Evolutionary conservation across 2,113 vertebrate species (phyloP).

Genomic region (Hippocampus comes): DNA sequence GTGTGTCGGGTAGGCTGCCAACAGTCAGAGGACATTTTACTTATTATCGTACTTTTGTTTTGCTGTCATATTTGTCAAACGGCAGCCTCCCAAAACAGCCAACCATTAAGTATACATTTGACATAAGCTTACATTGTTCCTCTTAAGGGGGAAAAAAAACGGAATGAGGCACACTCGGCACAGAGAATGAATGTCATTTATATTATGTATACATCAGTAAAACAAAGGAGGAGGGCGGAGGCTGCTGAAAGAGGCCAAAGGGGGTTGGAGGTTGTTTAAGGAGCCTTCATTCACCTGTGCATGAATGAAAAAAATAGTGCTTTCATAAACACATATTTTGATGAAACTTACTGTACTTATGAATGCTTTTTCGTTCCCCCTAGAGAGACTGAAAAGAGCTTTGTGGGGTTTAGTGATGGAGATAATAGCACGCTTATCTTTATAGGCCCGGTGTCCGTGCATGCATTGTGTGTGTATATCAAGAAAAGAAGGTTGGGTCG

Average conservation of each 20-base stretch:
- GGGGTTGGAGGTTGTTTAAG: conserved; percentile 32
- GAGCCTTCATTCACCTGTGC: conserved; percentile 29
- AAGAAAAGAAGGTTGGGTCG: conserved; percentile 20
- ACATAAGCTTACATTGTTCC: neutral
- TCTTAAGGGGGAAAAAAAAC: neutral
- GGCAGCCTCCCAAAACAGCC: neutral
- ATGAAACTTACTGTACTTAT: neutral
- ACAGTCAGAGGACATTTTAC: no score
- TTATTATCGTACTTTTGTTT: neutral
- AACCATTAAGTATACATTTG: neutral
- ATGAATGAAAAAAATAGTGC: neutral
- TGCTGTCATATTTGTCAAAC: neutral
- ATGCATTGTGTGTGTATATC: conserved; percentile 40
- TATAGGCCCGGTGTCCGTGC: conserved; percentile 22
- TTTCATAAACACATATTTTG: neutral
- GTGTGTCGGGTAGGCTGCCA: no score
- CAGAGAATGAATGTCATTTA: conserved; percentile 26
- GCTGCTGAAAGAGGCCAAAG: neutral
- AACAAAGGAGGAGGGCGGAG: conserved; percentile 17
- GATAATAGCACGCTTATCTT: conserved; percentile 42
- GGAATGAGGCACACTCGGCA: conserved; percentile 4
- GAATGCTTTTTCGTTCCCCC: conserved; percentile 18
- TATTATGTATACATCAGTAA: conserved; percentile 39
- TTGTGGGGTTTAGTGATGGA: conserved; percentile 37
- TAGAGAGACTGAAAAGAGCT: conserved; percentile 32